Percentiles rank a stretch among this genome's conserved stretches.
phyloP scores from a whole-genome alignment of 2,888 invertebrate genomes.

The Thalpophila matura region DNA sequence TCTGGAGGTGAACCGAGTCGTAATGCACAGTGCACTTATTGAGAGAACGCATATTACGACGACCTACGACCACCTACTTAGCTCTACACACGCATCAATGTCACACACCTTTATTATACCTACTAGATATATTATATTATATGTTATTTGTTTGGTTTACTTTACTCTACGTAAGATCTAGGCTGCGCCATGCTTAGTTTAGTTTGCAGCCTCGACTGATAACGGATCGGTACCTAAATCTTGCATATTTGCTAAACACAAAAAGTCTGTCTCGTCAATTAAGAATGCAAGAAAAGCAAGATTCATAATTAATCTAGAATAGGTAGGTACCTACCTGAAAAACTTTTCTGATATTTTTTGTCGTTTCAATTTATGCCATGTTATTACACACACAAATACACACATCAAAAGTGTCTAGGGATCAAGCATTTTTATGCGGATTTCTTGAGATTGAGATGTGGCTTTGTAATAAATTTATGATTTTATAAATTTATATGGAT shows the following conservation, averaged over 20 bases:
- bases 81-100: conserved; percentile 31
- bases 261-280: background rate
- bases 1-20: conserved; percentile 84
- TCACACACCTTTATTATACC: conserved; percentile 2
- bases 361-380: conserved; percentile 11
- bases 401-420: too few relatives aligned
- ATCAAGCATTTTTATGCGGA: too few relatives aligned
- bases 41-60: conserved; percentile 43
- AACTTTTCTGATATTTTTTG: background rate
- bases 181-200: background rate
- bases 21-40: conserved; percentile 70
- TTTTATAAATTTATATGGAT: too few relatives aligned
- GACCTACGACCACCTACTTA: conserved; percentile 19
- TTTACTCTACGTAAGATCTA: conserved; percentile 1
- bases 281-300: background rate
- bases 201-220: background rate
- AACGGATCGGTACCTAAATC: too few relatives aligned
- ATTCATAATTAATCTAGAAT: background rate
- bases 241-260: background rate
- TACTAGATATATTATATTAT: background rate
- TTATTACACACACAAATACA: too few relatives aligned
- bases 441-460: too few relatives aligned
- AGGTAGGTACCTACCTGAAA: too few relatives aligned
- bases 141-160: conserved; percentile 17
- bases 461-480: too few relatives aligned